Base-by-base conservation (phyloP, 2,113 vertebrate genomes). In the Leptosomus discolor region DNA sequence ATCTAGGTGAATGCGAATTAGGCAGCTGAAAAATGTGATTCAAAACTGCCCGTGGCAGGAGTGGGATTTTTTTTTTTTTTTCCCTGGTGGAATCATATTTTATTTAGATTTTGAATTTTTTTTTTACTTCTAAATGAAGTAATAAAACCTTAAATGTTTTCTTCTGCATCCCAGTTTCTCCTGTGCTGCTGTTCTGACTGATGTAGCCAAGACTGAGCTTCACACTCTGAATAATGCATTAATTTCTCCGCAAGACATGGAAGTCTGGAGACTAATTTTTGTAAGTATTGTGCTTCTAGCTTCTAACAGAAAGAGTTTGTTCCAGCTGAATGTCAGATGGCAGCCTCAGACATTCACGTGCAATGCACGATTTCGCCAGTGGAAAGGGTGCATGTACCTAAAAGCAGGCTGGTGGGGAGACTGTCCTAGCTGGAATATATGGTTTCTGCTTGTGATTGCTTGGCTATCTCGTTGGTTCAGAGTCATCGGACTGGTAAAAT, bases 141-240 rank as follows among this genome's bases (percentile, higher is more conserved):
- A 68, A 71, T 79, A 73, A 94, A 93, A 39, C 70, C 71, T 85
- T 75, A 45, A 71, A 58, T 57, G 13, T 85, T 90, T 95, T 45
- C 37, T 89, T 82, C 60, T 85, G 41, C 87, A 73, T 92, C 67
- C 23, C 27, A 0, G 6, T 64, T 95, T 60, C 71, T 94, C 53
- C 67, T 56, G 41, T 2, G 41, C 88, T 77, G 41, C 34, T 54
- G 26, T 73, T 95, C 80, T 84, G 89, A 85, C 45, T 64, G 91
- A 91, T 86, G 73, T 43, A 86, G 63, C 80, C 48, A 13, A 90
- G 67, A 20, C 82, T 13, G 5, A 93, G 63, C 71, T 45, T 91
- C 58, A 3, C 50, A 18, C 71, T 80, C 76, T 91, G 89, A 96
- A 90, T 93, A 90, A 94, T 88, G 50, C 88, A 94, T 88, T 89